Evolutionary conservation across 1,140 invertebrate species (phyloP).

Genomic region (Acromyrmex heyeri): DNA sequence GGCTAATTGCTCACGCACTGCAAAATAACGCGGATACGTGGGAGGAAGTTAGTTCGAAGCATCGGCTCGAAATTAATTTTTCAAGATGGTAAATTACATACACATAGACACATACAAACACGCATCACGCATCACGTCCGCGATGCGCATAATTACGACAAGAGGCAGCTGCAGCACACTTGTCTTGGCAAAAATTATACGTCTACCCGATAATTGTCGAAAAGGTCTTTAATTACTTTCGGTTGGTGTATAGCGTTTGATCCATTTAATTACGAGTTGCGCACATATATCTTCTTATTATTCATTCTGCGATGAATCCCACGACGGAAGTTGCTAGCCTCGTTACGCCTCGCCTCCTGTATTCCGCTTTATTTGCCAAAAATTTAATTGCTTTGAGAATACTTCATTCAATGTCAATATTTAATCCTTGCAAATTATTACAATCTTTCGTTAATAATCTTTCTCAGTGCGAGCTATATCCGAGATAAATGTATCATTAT

Average conservation of each 20-base stretch:
- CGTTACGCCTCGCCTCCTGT: neutral
- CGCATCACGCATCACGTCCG: conserved; percentile 26
- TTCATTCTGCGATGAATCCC: neutral
- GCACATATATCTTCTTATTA: conserved; percentile 22
- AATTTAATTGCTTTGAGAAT: neutral
- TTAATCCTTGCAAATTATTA: too few species aligned
- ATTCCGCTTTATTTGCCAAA: conserved; percentile 12
- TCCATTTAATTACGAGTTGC: conserved; percentile 39
- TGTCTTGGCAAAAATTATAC: conserved; percentile 48
- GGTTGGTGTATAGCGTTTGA: conserved; percentile 32
- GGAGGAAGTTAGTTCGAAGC: conserved; percentile 56
- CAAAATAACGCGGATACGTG: conserved; percentile 31
- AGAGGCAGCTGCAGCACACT: conserved; percentile 38
- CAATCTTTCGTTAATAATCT: neutral
- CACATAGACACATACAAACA: conserved; percentile 2
- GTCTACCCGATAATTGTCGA: conserved; percentile 59
- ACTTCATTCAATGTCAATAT: neutral
- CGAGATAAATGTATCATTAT: conserved; percentile 30
- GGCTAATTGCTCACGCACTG: conserved; percentile 74
- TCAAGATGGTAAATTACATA: conserved; percentile 22
- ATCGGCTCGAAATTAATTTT: conserved; percentile 61
- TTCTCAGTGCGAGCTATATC: conserved; percentile 4
- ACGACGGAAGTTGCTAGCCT: neutral
- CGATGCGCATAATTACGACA: conserved; percentile 47
- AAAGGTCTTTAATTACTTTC: conserved; percentile 55